phyloP scores from a whole-genome alignment of 2,888 invertebrate species.

The Watsonalla cultraria region DNA sequence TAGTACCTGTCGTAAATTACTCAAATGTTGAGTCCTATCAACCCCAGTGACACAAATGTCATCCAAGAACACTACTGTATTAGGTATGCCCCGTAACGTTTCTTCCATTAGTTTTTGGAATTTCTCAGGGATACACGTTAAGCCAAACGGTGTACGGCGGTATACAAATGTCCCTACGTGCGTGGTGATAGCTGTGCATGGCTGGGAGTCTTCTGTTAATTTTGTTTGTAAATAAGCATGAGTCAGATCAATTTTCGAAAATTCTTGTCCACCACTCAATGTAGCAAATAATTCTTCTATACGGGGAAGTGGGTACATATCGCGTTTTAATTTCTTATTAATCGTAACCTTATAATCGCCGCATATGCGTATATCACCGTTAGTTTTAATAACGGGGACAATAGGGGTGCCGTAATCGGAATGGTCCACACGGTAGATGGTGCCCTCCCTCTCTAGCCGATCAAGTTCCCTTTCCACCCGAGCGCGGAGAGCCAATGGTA shows the following conservation, averaged over 20 bases:
- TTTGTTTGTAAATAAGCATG: conserved; percentile 14
- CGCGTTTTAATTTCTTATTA: conserved; percentile 18
- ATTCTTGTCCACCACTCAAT: conserved; percentile 14
- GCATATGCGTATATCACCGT: conserved; percentile 18
- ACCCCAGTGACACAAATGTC: conserved; percentile 10
- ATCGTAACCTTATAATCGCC: conserved; percentile 23
- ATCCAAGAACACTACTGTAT: conserved; percentile 16
- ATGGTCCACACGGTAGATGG: conserved; percentile 17
- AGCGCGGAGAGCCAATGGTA: conserved; percentile 9
- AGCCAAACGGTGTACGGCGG: too few species aligned
- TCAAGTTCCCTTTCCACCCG: conserved; percentile 15
- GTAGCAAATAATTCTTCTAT: conserved; percentile 23
- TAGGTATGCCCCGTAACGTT: conserved; percentile 17
- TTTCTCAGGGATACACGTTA: conserved; percentile 18
- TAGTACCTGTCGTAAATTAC: conserved; percentile 18
- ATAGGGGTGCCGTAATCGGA: conserved; percentile 24
- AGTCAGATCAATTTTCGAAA: conserved; percentile 16
- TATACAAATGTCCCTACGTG: conserved; percentile 11
- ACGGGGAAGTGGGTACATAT: conserved; percentile 20
- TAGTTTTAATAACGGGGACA: conserved; percentile 19
- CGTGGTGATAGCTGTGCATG: conserved; percentile 12
- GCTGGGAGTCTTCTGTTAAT: conserved; percentile 7
- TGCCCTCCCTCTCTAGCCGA: conserved; percentile 15
- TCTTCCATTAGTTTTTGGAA: conserved; percentile 29
- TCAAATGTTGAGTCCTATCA: conserved; percentile 4